A percentile compares a stretch with the other conserved stretches of the same genome.
phyloP scores from a whole-genome alignment of 1,140 invertebrate genomes.

The Zelostemma sp. region DNA sequence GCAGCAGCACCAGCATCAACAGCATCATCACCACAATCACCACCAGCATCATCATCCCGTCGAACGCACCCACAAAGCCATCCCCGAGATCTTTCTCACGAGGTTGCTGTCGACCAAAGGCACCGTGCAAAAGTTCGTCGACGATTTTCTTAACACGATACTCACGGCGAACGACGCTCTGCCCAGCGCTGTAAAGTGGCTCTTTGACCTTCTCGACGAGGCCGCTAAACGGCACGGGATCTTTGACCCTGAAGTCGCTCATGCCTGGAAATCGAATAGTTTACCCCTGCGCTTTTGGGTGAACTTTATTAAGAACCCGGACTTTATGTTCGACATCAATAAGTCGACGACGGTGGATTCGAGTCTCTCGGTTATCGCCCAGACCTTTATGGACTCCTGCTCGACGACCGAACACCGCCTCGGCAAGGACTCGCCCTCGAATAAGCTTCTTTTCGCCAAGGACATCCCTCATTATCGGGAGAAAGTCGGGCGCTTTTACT shows the following conservation, averaged over 20 bases:
- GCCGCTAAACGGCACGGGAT: constrained; percentile 88
- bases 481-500: constrained; percentile 90
- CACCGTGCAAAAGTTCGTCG: constrained; percentile 96
- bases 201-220: constrained; percentile 95
- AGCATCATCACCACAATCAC: constrained; percentile 66
- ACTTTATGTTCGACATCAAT: constrained; percentile 96
- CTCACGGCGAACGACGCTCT: constrained; percentile 90
- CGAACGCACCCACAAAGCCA: constrained; percentile 89
- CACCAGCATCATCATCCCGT: constrained; percentile 73
- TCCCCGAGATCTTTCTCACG: constrained; percentile 96
- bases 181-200: constrained; percentile 94
- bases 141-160: constrained; percentile 93
- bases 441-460: constrained; percentile 95
- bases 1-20: constrained; percentile 62
- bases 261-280: constrained; percentile 97
- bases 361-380: constrained; percentile 93
- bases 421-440: constrained; percentile 95
- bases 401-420: constrained; percentile 89
- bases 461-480: constrained; percentile 91
- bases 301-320: constrained; percentile 97
- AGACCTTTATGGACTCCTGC: constrained; percentile 97
- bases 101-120: constrained; percentile 93
- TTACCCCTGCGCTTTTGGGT: constrained; percentile 96
- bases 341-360: constrained; percentile 93
- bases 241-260: constrained; percentile 88